Evolutionary conservation across 1,140 invertebrate species (phyloP).

Genomic region (Rhagoletis pomonella): DNA sequence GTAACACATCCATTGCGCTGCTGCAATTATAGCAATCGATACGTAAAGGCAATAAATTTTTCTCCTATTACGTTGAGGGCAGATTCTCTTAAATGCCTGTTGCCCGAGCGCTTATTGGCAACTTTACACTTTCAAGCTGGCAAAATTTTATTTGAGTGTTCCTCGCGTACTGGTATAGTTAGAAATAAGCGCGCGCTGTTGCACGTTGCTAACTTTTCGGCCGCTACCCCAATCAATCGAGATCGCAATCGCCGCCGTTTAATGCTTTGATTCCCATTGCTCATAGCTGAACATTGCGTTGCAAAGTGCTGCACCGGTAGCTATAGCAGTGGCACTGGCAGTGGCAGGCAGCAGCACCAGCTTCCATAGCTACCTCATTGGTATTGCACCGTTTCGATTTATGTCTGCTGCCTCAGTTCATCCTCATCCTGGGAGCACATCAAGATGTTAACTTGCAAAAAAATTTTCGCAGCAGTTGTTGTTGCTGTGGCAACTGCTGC

Average conservation of each 20-base stretch:
- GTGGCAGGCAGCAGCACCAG: conserved; percentile 8
- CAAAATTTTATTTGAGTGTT: conserved; percentile 37
- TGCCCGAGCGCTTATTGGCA: conserved; percentile 34
- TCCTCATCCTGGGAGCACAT: conserved; percentile 8
- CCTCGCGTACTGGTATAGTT: not conserved
- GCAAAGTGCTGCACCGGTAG: not conserved
- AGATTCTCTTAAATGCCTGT: conserved; percentile 14
- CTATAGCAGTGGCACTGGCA: conserved; percentile 2
- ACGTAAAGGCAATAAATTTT: conserved; percentile 52
- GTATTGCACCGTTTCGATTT: not conserved
- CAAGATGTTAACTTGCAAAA: conserved; percentile 43
- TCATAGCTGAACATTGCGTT: conserved; percentile 19
- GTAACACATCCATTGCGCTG: conserved; percentile 39
- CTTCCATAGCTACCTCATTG: conserved; percentile 28
- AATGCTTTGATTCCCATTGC: conserved; percentile 50
- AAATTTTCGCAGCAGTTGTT: conserved; percentile 7
- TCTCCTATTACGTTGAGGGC: conserved; percentile 29
- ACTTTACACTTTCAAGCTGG: conserved; percentile 52
- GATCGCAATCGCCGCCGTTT: conserved; percentile 36
- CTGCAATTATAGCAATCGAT: conserved; percentile 53
- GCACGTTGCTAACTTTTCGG: not conserved
- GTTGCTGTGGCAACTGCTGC: not conserved
- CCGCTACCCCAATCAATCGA: conserved; percentile 26
- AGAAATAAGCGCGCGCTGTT: not conserved
- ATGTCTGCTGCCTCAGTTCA: not conserved